Percentiles rank a stretch among this genome's conserved stretches.
Evolutionary conservation across 2,888 invertebrate genomes (phyloP).

Genomic region (Drosophila pegasa): DNA sequence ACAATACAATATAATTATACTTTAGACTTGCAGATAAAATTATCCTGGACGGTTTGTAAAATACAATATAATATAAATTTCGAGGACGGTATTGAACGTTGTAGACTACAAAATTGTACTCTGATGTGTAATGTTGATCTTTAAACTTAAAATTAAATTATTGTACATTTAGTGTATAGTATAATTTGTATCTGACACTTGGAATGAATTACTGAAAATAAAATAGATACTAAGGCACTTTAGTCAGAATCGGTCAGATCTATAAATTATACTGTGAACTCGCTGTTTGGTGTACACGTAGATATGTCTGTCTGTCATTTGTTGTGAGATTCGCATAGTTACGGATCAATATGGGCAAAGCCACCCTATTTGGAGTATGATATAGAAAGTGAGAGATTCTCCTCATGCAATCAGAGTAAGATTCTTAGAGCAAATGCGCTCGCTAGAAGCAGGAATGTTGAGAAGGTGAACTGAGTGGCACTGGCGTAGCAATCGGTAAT

Average conservation of each 20-base stretch:
- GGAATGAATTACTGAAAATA: slow-evolving; percentile 2
- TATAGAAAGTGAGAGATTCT: background rate
- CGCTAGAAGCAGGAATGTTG: slow-evolving; percentile 59
- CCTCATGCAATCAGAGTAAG: slow-evolving; percentile 32
- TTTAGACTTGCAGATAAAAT: slow-evolving; percentile 12
- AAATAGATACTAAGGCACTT: slow-evolving; percentile 46
- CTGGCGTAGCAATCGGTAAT: slow-evolving; percentile 89
- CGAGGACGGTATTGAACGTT: slow-evolving; percentile 40
- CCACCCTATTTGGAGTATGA: slow-evolving; percentile 38
- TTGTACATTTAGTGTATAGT: slow-evolving; percentile 35
- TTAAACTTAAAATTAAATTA: slow-evolving; percentile 44
- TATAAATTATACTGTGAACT: slow-evolving; percentile 21
- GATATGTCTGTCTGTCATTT: slow-evolving; percentile 38
- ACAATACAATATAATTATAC: slow-evolving; percentile 29
- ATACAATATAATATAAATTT: slow-evolving; percentile 19
- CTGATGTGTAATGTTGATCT: slow-evolving; percentile 32
- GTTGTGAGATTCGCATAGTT: slow-evolving; percentile 45
- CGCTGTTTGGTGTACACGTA: slow-evolving; percentile 6
- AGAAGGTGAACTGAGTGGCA: slow-evolving; percentile 67
- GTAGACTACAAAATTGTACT: slow-evolving; percentile 26
- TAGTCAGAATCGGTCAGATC: slow-evolving; percentile 11
- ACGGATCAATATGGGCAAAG: slow-evolving; percentile 21
- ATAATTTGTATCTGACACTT: slow-evolving; percentile 28
- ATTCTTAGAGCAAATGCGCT: slow-evolving; percentile 45
- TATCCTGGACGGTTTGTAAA: slow-evolving; percentile 45